Percentiles rank a stretch among this genome's conserved stretches.
Conservation (phyloP, 2,888 invertebrate species). For the Sminthurinus aureus region DNA sequence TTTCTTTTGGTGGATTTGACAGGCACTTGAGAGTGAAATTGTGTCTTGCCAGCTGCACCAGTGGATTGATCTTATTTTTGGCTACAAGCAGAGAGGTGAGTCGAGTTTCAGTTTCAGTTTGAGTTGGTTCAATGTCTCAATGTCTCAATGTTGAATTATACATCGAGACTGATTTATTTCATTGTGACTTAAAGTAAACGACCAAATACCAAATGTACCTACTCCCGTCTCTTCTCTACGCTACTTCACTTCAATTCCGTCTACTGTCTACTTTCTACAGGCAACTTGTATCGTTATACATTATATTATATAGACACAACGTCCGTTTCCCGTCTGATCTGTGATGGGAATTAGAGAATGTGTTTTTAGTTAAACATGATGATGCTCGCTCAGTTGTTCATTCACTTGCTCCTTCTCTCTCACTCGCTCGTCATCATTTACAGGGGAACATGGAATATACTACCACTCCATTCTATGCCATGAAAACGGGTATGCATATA, state of each 20-base stretch:
- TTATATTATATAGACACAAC: not conserved
- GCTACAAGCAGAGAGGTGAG: constrained; percentile 95
- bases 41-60: constrained; percentile 99
- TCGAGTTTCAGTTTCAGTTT: not conserved
- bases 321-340: constrained; percentile 26
- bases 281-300: not conserved
- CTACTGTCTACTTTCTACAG: not conserved
- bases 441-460: not conserved
- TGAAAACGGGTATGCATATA: not conserved
- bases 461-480: too few species aligned
- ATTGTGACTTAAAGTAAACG: constrained; percentile 22
- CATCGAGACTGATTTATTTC: constrained; percentile 29
- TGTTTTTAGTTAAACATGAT: constrained; percentile 38
- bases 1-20: constrained; percentile 51
- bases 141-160: constrained; percentile 27
- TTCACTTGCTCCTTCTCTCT: constrained; percentile 15
- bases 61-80: constrained; percentile 99
- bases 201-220: not conserved
- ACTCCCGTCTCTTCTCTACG: too few species aligned
- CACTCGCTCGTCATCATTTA: too few species aligned
- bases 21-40: constrained; percentile 97
- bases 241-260: too few species aligned
- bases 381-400: constrained; percentile 2
- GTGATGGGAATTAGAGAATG: constrained; percentile 34
- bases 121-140: too few species aligned